Conservation (phyloP, 2,113 vertebrate species). For the Clarias magur region DNA sequence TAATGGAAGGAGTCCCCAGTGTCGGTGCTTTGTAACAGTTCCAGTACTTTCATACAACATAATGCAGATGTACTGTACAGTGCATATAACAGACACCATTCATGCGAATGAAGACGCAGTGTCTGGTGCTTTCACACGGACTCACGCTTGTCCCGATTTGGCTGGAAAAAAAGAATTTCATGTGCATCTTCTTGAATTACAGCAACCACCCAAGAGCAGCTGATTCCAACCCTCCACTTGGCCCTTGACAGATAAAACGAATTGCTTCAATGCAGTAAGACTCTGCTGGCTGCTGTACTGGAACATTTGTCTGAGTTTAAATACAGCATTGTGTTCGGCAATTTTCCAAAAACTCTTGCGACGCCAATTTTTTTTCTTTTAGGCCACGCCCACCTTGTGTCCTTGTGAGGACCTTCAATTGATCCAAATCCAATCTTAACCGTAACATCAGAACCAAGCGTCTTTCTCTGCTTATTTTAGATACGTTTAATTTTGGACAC, state of each 20-base stretch:
- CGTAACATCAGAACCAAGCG: not conserved
- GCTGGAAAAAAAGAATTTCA: not conserved
- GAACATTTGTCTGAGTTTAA: not conserved
- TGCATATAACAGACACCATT: not conserved
- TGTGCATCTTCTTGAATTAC: conserved; percentile 8
- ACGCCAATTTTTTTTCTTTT: not conserved
- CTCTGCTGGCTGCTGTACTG: not conserved
- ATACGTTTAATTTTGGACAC: not conserved
- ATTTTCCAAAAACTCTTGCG: not conserved
- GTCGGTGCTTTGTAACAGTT: not conserved
- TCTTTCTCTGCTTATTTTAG: not conserved
- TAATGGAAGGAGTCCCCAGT: not conserved
- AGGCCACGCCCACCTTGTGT: not conserved
- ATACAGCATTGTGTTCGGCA: not conserved
- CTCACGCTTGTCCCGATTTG: conserved; percentile 2
- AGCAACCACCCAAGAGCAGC: not conserved
- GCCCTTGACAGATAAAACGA: not conserved
- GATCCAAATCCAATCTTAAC: not conserved
- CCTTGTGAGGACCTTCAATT: not conserved
- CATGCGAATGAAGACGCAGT: not conserved
- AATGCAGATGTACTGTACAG: not conserved
- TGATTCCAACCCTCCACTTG: not conserved
- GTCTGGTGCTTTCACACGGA: too few species aligned
- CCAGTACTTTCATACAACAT: not conserved
- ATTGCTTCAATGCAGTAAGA: not conserved